A percentile compares a stretch with the other conserved stretches of the same genome.
Evolutionary conservation across 2,113 vertebrate genomes (phyloP).

Genomic region (Pitta sordida): DNA sequence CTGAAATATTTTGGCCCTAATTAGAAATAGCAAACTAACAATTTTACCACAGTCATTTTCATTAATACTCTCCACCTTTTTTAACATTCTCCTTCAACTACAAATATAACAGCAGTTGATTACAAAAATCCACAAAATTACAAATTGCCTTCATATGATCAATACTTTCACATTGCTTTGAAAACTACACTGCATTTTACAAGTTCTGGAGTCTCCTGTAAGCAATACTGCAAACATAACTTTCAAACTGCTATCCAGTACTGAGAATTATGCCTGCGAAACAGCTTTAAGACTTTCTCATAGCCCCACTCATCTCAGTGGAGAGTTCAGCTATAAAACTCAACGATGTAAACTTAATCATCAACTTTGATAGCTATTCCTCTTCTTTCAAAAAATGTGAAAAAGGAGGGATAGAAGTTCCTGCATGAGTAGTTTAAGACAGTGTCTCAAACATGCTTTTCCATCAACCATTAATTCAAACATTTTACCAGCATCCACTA

Average conservation of each 20-base stretch:
- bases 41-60: neutral
- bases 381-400: neutral
- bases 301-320: neutral
- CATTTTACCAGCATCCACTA: neutral
- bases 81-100: neutral
- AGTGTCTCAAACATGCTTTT: neutral
- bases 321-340: neutral
- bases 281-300: neutral
- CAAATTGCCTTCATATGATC: neutral
- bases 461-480: neutral
- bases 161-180: neutral
- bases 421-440: neutral
- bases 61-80: neutral
- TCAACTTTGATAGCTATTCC: neutral
- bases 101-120: neutral
- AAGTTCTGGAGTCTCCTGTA: neutral
- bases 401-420: neutral
- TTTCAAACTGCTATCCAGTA: neutral
- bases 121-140: neutral
- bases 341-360: neutral
- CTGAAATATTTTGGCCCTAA: neutral
- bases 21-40: neutral
- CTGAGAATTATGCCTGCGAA: neutral
- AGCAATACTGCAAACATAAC: neutral
- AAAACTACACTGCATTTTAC: neutral